Evolutionary conservation across 1,140 invertebrate species (phyloP).

Genomic region (Trichogramma pretiosum): DNA sequence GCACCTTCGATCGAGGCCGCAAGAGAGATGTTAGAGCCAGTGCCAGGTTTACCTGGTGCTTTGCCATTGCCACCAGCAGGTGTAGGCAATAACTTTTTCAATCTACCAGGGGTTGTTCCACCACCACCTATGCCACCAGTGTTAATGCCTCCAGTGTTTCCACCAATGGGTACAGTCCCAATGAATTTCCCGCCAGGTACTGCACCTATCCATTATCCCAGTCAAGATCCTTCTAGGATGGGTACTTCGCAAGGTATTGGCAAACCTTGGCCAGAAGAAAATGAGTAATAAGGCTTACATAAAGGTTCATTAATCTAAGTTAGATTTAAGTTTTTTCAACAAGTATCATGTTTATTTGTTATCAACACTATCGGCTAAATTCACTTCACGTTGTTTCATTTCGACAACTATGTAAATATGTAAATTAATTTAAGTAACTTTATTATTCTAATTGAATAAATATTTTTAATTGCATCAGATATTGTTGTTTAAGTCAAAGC

Average conservation of each 20-base stretch:
- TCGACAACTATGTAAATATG: no score
- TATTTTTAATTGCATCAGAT: no score
- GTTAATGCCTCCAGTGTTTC: conserved; percentile 39
- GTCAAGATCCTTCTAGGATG: conserved; percentile 85
- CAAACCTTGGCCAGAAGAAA: conserved; percentile 44
- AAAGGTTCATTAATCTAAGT: no score
- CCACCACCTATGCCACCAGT: conserved; percentile 49
- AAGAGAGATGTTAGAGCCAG: conserved; percentile 61
- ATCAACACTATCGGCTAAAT: no score
- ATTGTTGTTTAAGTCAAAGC: no score
- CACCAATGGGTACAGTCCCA: conserved; percentile 43
- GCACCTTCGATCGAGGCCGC: conserved; percentile 40
- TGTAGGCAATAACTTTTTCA: conserved; percentile 54
- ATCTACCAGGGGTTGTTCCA: conserved; percentile 49
- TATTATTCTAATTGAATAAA: no score
- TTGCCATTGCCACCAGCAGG: conserved; percentile 65
- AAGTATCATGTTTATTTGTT: no score
- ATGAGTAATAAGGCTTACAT: no score
- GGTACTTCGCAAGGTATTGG: conserved; percentile 56
- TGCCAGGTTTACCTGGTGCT: conserved; percentile 77
- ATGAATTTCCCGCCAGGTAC: conserved; percentile 47
- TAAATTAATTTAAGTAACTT: no score
- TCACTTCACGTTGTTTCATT: no score
- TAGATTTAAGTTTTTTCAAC: no score
- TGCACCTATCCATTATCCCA: conserved; percentile 79